Percentiles rank a stretch among this genome's conserved stretches.
Conservation (phyloP, 2,113 vertebrate species). For the Atherinomorus stipes region DNA sequence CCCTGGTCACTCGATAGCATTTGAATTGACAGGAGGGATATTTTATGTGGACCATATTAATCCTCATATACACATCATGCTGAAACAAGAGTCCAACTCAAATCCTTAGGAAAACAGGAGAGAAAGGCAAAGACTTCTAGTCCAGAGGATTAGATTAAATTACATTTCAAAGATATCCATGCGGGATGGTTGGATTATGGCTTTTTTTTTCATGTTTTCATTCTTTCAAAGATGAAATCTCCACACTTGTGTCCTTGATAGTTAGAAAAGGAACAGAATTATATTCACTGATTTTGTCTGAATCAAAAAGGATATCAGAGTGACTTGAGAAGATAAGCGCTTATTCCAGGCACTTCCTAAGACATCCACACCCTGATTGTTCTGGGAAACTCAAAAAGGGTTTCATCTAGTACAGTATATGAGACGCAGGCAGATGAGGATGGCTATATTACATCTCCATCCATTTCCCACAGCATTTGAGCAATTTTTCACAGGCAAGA, state of each 20-base stretch:
- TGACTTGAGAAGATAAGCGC: conserved; percentile 65
- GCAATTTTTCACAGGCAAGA: conserved; percentile 68
- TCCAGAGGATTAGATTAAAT: conserved; percentile 9
- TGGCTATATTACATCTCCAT: conserved; percentile 63
- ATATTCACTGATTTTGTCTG: conserved; percentile 50
- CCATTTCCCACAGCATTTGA: conserved; percentile 70
- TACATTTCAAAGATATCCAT: conserved; percentile 18
- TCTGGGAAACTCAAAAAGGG: conserved; percentile 68
- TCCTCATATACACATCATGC: conserved; percentile 14
- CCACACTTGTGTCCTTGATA: conserved; percentile 40
- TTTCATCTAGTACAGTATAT: conserved; percentile 64
- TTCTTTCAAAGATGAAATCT: conserved; percentile 30
- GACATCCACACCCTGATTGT: conserved; percentile 66
- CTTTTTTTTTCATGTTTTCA: neutral
- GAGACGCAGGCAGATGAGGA: conserved; percentile 59
- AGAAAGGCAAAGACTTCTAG: conserved; percentile 10
- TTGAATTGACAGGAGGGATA: conserved; percentile 28
- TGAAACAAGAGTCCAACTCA: conserved; percentile 7
- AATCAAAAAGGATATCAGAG: conserved; percentile 59
- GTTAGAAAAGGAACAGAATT: conserved; percentile 50
- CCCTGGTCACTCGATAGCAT: conserved; percentile 19
- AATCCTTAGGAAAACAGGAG: conserved; percentile 13
- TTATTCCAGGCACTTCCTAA: conserved; percentile 60
- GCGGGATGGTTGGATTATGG: conserved; percentile 5
- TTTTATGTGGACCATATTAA: conserved; percentile 36